Evolutionary conservation across 2,888 invertebrate species (phyloP).

Genomic region (Silvanus unidentatus): DNA sequence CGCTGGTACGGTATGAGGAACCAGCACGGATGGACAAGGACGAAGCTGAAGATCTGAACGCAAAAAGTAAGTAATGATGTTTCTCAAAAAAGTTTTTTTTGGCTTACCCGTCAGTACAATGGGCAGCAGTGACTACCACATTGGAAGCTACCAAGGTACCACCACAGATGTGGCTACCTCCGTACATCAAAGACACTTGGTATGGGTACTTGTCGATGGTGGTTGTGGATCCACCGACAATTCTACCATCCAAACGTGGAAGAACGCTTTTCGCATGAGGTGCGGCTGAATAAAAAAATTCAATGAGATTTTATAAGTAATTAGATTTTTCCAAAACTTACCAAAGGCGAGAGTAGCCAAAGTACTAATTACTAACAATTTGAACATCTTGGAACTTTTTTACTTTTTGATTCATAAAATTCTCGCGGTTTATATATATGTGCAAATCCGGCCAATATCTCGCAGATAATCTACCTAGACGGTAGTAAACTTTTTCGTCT

Average conservation of each 20-base stretch:
- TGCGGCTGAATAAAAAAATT: not conserved
- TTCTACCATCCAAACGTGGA: constrained; percentile 12
- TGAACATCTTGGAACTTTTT: constrained; percentile 3
- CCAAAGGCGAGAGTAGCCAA: not conserved
- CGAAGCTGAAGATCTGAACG: not conserved
- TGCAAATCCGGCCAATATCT: no score
- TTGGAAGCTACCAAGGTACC: constrained; percentile 47
- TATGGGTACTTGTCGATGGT: constrained; percentile 49
- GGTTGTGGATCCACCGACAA: constrained; percentile 47
- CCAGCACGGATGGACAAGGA: constrained; percentile 15
- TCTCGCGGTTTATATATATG: no score
- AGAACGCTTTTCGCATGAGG: not conserved
- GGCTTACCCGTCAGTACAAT: constrained; percentile 37
- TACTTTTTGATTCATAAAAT: not conserved
- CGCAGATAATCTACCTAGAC: no score
- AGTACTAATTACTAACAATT: not conserved
- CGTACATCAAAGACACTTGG: constrained; percentile 49
- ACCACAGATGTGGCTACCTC: constrained; percentile 49
- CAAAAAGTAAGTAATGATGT: not conserved
- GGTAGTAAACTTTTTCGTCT: no score
- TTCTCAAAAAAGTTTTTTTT: not conserved
- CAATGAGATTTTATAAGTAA: not conserved
- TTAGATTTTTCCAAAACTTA: not conserved
- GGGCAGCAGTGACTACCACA: constrained; percentile 50
- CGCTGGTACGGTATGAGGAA: constrained; percentile 13